Percentiles rank a stretch among this genome's conserved stretches.
These are phyloP conservation scores for Ammospiza nelsoni DNA, from an alignment of 2,113 vertebrate species.

Conservation along the genomic window DNA sequence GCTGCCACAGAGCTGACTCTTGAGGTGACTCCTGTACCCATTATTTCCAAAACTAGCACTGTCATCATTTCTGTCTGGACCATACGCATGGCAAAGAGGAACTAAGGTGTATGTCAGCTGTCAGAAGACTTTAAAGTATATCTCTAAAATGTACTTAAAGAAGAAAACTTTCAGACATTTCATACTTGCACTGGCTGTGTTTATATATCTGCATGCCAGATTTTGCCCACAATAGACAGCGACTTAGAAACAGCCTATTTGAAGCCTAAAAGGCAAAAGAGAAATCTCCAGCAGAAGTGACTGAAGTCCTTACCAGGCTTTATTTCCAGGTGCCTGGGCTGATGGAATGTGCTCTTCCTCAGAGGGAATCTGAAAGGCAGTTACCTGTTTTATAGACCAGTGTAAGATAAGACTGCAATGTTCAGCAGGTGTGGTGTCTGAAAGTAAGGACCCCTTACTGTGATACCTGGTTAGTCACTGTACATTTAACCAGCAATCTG, in stretches of 20 bases:
- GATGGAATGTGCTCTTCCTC: neutral
- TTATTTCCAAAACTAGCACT: neutral
- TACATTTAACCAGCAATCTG: neutral
- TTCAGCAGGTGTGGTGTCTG: neutral
- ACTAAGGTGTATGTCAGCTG: neutral
- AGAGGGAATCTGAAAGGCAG: neutral
- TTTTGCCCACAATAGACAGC: neutral
- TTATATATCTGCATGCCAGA: neutral
- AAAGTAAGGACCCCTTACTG: neutral
- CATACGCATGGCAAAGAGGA: neutral
- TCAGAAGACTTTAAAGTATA: neutral
- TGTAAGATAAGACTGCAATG: neutral
- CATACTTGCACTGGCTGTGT: neutral
- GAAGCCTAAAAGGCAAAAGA: neutral
- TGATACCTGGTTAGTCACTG: conserved; percentile 18
- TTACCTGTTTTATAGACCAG: neutral
- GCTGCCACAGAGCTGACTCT: neutral
- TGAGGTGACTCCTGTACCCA: neutral
- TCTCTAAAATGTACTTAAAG: neutral
- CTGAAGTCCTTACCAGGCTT: neutral
- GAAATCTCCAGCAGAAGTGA: neutral
- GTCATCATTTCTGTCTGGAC: neutral
- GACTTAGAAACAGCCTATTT: neutral
- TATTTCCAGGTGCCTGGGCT: neutral
- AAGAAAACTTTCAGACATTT: neutral